Base-by-base conservation (phyloP, 2,888 invertebrate genomes). In the Rhamphomyia laevipes region DNA sequence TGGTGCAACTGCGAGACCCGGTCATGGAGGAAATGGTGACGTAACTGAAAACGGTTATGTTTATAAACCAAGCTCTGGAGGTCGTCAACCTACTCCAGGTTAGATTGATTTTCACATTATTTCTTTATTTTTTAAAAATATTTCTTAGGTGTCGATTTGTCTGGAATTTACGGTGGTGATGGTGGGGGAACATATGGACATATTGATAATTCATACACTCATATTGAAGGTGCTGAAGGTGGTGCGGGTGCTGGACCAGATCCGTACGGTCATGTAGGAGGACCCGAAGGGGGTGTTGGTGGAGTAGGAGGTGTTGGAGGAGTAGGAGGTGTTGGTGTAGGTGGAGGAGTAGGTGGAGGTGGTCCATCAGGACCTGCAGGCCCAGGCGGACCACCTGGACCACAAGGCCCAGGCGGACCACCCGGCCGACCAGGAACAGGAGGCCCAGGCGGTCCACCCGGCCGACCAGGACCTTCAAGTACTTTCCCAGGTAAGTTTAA, bases 341-440 rank as follows among this genome's bases (percentile, higher is more conserved):
- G 46, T 42, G 46, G 46, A 41, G 42, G 53, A n/a, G 16, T 40
- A 21, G 51, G 75, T 74, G 38, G 43, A 16, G 51, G 47, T 12
- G 66, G 65, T 53, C 49, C 48, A 17, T 56, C 54, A 11, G 61
- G 62, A 11, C 58, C 58, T 23, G 54, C 59, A 38, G 48, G 51
- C 40, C 53, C 58, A 27, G 54, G 52, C 1, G 75, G 61, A 50
- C 59, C 60, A 44, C 45, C 9, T 63, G 76, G 51, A 69, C 74
- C 27, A 66, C 68, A 70, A 70, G 76, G 41, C 70, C 73, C 11
- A 70, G 70, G 21, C 66, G 73, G 27, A 31, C 52, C 51, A 44
- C 10, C 11, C 3, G 49, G 54, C 35, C 52, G 52, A 38, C 35
- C 30, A 11, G 44, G 42, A 35, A 46, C 48, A 17, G 48, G 40